Conservation (phyloP, 2,888 invertebrate genomes). For the Diachrysia chrysitis region DNA sequence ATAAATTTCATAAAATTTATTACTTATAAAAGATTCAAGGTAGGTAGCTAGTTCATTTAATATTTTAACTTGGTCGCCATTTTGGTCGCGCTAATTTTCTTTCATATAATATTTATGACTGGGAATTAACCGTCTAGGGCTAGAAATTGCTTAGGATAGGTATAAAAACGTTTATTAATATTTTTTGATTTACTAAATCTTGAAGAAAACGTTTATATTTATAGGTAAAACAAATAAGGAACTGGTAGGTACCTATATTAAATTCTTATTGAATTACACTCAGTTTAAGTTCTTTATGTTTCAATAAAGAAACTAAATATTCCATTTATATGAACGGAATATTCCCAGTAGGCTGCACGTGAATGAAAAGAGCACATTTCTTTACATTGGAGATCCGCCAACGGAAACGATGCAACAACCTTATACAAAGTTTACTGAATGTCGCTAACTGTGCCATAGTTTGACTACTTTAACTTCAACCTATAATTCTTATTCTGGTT, state of each 20-base stretch:
- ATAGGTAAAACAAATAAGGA: no score
- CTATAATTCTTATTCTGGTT: neutral
- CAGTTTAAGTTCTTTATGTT: no score
- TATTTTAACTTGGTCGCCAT: slow-evolving; percentile 1
- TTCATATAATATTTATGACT: slow-evolving; percentile 3
- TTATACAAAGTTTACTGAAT: slow-evolving; percentile 18
- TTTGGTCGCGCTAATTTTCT: slow-evolving; percentile 1
- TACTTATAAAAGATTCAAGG: slow-evolving; percentile 4
- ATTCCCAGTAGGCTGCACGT: neutral
- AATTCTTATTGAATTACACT: no score
- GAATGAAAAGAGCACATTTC: slow-evolving; percentile 6
- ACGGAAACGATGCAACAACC: slow-evolving; percentile 17
- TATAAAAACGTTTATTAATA: neutral
- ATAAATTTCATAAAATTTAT: slow-evolving; percentile 4
- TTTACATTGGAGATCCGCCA: slow-evolving; percentile 19
- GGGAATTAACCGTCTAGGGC: neutral
- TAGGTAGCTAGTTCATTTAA: slow-evolving; percentile 4
- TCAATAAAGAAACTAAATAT: no score
- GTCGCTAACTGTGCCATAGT: slow-evolving; percentile 6
- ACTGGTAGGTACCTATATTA: no score
- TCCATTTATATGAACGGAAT: neutral
- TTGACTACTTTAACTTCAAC: slow-evolving; percentile 2
- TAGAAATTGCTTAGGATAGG: neutral
- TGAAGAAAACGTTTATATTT: neutral
- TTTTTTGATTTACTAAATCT: neutral